Conservation (phyloP, 2,113 vertebrate species). For the Mustela lutreola region DNA sequence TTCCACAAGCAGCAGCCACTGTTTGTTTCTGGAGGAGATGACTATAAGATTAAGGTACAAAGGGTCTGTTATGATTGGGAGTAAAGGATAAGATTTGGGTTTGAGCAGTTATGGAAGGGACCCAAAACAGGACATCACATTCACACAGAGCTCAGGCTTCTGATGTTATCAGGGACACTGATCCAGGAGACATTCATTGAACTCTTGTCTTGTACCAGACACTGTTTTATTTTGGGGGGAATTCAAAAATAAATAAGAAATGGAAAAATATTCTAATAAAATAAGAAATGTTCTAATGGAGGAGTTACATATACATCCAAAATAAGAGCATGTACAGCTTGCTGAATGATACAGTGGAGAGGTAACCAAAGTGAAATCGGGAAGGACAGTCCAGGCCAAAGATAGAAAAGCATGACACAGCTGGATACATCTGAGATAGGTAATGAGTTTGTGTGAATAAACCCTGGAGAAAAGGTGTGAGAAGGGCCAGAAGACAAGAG, state of each 20-base stretch:
- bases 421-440: neutral
- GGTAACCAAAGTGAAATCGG: neutral
- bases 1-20: conserved; percentile 99
- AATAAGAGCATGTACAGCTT: neutral
- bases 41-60: conserved; percentile 98
- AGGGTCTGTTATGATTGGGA: neutral
- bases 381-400: neutral
- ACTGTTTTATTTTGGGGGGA: conserved; percentile 8
- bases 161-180: neutral
- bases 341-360: neutral
- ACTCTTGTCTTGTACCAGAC: neutral
- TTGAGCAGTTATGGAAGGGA: neutral
- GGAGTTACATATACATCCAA: neutral
- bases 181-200: neutral
- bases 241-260: conserved; percentile 47
- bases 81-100: neutral
- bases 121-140: neutral
- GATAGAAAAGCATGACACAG: neutral
- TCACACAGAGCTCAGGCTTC: neutral
- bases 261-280: neutral
- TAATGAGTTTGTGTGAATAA: conserved; percentile 1
- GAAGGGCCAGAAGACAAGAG: neutral
- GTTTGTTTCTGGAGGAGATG: conserved; percentile 98
- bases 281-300: neutral
- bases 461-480: neutral